A percentile compares a stretch with the other conserved stretches of the same genome.
These are phyloP conservation scores for Drosophila kanekoi DNA, from an alignment of 2,888 invertebrate species.

Conservation along the genomic window DNA sequence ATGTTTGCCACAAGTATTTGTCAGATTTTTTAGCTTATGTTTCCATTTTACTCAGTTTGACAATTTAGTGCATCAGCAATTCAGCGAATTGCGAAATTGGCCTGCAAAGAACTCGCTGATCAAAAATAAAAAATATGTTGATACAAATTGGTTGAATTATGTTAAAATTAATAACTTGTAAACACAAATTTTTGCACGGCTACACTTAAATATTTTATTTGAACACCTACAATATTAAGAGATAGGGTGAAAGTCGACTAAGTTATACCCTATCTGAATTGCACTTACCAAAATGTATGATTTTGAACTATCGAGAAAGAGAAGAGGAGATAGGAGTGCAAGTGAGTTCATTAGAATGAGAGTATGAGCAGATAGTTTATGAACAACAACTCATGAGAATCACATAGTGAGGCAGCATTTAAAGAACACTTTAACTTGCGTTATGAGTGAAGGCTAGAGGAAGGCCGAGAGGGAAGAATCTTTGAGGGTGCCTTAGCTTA, in stretches of 20 bases:
- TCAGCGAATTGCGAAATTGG: conserved; percentile 62
- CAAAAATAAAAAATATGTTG: conserved; percentile 23
- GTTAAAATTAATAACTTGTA: conserved; percentile 49
- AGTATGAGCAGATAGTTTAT: no score
- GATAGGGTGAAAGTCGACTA: not conserved
- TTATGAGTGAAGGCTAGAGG: no score
- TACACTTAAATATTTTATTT: conserved; percentile 18
- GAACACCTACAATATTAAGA: conserved; percentile 26
- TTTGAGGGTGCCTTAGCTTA: not conserved
- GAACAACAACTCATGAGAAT: no score
- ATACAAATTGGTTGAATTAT: conserved; percentile 22
- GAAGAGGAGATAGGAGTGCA: no score
- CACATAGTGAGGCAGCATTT: no score
- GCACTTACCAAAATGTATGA: no score
- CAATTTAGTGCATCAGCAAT: conserved; percentile 60
- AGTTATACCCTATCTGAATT: conserved; percentile 2
- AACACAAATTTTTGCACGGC: conserved; percentile 48
- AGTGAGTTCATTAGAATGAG: no score
- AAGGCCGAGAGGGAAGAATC: not conserved
- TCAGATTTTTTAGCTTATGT: conserved; percentile 27
- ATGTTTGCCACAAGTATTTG: not conserved
- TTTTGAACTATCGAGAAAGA: no score
- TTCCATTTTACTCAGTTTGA: conserved; percentile 26
- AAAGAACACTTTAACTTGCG: no score
- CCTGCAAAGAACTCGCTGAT: conserved; percentile 46